Evolutionary conservation across 2,888 invertebrate genomes (phyloP).

Genomic region (Mesodorylaimus sp.): DNA sequence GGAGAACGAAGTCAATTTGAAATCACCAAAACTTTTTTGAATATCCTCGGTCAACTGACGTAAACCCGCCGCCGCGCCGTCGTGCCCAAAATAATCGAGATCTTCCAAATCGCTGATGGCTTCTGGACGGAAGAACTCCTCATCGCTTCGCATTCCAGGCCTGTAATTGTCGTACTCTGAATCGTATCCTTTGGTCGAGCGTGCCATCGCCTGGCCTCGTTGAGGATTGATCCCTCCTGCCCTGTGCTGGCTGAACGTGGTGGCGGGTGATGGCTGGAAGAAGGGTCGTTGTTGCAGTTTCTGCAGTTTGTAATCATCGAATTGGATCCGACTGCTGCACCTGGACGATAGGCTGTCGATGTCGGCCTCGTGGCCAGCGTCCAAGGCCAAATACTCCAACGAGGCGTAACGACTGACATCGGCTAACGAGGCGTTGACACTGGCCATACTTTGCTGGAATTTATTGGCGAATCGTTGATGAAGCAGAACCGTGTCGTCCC

Average conservation of each 20-base stretch:
- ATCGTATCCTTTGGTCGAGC: conserved; percentile 42
- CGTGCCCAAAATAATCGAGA: conserved; percentile 27
- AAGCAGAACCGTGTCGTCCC: no score
- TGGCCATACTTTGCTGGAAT: no score
- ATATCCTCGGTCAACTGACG: conserved; percentile 8
- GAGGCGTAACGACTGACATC: conserved; percentile 28
- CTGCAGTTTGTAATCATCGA: conserved; percentile 46
- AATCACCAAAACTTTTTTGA: conserved; percentile 9
- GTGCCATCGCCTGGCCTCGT: background rate
- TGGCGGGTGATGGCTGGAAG: background rate
- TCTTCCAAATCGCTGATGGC: conserved; percentile 31
- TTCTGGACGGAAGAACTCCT: conserved; percentile 32
- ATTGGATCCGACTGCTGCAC: conserved; percentile 60
- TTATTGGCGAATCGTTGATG: no score
- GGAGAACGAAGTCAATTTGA: background rate
- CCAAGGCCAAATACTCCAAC: conserved; percentile 42
- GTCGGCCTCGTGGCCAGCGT: conserved; percentile 37
- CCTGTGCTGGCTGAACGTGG: background rate
- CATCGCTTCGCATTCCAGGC: conserved; percentile 36
- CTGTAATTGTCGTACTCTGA: conserved; percentile 49
- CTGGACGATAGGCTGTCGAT: conserved; percentile 58
- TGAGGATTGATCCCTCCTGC: background rate
- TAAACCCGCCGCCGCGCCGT: background rate
- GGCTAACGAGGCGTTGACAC: background rate
- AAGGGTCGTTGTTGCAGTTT: no score